Base-by-base conservation (phyloP, 2,797 vertebrate species). In the Microchirus variegatus region DNA sequence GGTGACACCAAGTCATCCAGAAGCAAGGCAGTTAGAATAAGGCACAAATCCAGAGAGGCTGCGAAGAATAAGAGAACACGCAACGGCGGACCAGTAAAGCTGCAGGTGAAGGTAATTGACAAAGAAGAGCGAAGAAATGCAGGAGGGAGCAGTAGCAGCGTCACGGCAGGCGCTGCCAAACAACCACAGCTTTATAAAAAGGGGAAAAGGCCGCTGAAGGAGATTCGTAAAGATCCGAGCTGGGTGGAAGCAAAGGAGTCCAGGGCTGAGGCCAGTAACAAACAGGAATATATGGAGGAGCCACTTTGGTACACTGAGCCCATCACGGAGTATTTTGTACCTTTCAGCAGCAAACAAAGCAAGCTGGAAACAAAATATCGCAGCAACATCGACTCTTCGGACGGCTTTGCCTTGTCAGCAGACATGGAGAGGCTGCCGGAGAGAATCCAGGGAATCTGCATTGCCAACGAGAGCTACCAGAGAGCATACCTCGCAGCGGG, bases 271-370 rank as follows among this genome's bases (percentile, higher is more conserved):
- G 91, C 83, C 74, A 92, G 92, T 73, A 93, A 92, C n/a, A 94
- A 95, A 73, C 95, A 89, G n/a, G 96, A 99, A 53, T 99, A 97
- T 58, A 96, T 95, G 89, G 98, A 99, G 89, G 97, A 99, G 82
- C 98, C 98, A 2, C 91, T 99, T 85, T 99, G 98, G 98, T 99
- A 99, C 89, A 99, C 98, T 0, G 96, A 99, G 86, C 98, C 98
- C 2, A 96, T 99, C 45, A 93, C 96, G 2, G 97, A 99, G 60
- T 99, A 98, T 84, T 97, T 99, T 66, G 93, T 96, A 89, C 97
- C 98, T 38, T 89, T 95, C 67, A 96, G 95, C 90, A 95, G 94
- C 88, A 93, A 95, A 68, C 95, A 94, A 84, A 99, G 98, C 78
- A 99, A 99, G 83, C 93, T 99, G 54, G 98, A 99, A 91, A 99